Percentiles rank a stretch among this genome's conserved stretches.
phyloP scores from a whole-genome alignment of 2,888 invertebrate genomes.

The Athalia circularis region DNA sequence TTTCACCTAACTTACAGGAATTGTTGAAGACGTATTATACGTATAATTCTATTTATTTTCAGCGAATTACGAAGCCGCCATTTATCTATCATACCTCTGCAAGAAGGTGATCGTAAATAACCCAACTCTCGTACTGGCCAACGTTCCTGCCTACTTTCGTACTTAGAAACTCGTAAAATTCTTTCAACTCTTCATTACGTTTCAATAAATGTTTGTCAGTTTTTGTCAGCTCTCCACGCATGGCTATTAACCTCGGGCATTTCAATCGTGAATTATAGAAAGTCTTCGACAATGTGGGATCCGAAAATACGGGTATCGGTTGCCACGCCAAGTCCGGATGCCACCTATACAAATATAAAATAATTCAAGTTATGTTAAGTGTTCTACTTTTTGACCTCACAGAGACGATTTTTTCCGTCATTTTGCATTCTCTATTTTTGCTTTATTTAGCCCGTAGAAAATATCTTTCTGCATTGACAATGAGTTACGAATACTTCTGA shows the following conservation, averaged over 20 bases:
- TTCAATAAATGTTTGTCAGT: conserved; percentile 1
- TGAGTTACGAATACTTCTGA: conserved; percentile 73
- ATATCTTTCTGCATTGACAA: conserved; percentile 69
- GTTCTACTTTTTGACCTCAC: neutral
- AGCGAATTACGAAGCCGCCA: neutral
- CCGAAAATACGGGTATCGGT: conserved; percentile 1
- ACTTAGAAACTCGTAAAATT: conserved; percentile 30
- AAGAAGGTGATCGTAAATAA: conserved; percentile 24
- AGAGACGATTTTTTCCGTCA: neutral
- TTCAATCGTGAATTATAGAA: neutral
- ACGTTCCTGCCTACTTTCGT: conserved; percentile 36
- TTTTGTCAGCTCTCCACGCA: neutral
- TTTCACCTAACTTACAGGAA: neutral
- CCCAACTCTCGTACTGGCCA: neutral
- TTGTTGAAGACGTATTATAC: conserved; percentile 8
- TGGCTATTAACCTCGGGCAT: neutral
- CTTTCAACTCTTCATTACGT: conserved; percentile 3
- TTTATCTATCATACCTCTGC: conserved; percentile 20
- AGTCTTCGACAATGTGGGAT: neutral
- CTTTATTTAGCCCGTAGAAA: neutral
- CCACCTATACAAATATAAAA: conserved; percentile 25
- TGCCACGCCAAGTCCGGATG: conserved; percentile 30
- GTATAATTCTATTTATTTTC: neutral
- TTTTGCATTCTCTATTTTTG: neutral
- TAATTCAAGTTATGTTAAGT: neutral